Base-by-base conservation (phyloP, 2,888 invertebrate species). In the Antheraea yamamai region DNA sequence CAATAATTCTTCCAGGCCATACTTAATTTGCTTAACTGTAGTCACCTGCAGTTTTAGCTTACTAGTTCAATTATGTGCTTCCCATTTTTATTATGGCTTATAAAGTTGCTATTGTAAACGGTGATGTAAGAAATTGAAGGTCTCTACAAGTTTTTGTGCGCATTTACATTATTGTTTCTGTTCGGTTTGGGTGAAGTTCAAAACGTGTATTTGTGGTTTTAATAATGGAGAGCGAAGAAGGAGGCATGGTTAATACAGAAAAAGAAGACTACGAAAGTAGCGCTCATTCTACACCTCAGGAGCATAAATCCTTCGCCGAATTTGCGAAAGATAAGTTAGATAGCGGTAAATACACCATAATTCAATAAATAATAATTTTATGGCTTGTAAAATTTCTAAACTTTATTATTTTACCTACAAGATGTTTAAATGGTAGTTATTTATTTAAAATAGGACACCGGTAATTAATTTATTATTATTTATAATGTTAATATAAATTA, bases 51-150 rank as follows among this genome's bases (percentile, higher is more conserved):
- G 52, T 18, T 23, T 70, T 8, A 12, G n/a, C 39, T 1, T 20
- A 12, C 26, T 74, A 39, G 68, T 71, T 26, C 12, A 71, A 30
- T 74, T 23, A n/a, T 71, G 30, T 39, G 70, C 20, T 35, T 52
- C 10, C 12, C 61, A 26, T 61, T 10, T 47, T 23, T 26, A 16
- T 55, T 66, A 30, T 66, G 30, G 16, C 64, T 30, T 66, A 66
- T 66, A 66, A 30, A 1, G 64, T 66, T 81, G 10, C 83, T 92
- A 90, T 89, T 90, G 84, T 90, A 81, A 88, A 89, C 89, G 95
- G 93, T 95, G 95, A 95, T 95, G 95, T 95, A 95, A 95, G 94
- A 91, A 87, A 89, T 80, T 87, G 89, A 91, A 91, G 90, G 89
- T 86, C 88, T 86, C 76, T 76, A 47, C 73, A 75, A 74, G 73